These are phyloP conservation scores for Salvelinus fontinalis DNA, from an alignment of 2,113 vertebrate species.

Conservation along the genomic window DNA sequence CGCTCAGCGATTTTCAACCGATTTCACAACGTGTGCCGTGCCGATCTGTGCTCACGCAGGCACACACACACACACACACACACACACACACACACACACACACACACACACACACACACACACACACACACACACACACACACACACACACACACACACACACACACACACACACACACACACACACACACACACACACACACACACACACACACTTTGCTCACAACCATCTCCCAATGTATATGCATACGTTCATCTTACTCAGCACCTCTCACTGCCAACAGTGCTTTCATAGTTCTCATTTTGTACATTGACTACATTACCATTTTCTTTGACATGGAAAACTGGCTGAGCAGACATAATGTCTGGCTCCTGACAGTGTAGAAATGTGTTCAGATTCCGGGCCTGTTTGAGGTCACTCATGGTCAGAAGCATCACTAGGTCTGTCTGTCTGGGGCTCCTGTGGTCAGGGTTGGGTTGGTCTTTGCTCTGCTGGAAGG, in stretches of 20 bases:
- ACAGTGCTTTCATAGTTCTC: constrained; percentile 41
- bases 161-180: neutral
- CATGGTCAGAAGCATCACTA: constrained; percentile 25
- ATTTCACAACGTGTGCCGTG: constrained; percentile 38
- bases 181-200: neutral
- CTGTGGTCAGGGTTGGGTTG: constrained; percentile 25
- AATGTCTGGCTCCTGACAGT: constrained; percentile 28
- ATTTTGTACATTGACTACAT: constrained; percentile 31
- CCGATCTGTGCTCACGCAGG: constrained; percentile 8
- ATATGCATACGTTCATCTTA: constrained; percentile 26
- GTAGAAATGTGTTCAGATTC: constrained; percentile 21
- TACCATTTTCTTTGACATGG: constrained; percentile 11
- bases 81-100: constrained; percentile 1
- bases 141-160: too few species aligned
- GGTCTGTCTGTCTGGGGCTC: constrained; percentile 40
- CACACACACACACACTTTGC: constrained; percentile 7
- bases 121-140: too few species aligned
- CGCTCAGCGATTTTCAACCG: too few species aligned
- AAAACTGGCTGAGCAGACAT: constrained; percentile 31
- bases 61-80: neutral
- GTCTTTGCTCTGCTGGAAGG: constrained; percentile 17
- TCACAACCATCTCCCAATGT: constrained; percentile 32
- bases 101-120: too few species aligned
- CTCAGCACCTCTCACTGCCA: constrained; percentile 31
- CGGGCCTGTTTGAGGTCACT: constrained; percentile 36